phyloP scores from a whole-genome alignment of 1,140 invertebrate genomes.

The Pristionchus pacificus region DNA sequence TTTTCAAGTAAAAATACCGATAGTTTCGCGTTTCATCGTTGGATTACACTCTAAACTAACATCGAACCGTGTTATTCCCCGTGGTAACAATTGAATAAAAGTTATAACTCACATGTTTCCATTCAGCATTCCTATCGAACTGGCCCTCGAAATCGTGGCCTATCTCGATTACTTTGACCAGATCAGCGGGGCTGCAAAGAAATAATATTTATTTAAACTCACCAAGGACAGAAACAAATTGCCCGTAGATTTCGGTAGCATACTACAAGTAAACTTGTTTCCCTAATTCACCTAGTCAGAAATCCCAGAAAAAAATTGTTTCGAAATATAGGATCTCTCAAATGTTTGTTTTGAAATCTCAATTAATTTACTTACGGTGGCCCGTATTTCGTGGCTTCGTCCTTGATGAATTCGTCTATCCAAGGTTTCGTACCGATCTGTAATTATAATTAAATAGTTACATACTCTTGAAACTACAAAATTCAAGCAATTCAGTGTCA shows the following conservation, averaged over 20 bases:
- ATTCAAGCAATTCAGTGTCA: no score
- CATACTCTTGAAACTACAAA: neutral
- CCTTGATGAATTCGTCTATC: slow-evolving; percentile 15
- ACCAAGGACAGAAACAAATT: no score
- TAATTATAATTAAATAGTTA: neutral
- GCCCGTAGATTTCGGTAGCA: no score
- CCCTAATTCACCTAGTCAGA: neutral
- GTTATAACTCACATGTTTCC: no score
- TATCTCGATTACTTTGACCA: no score
- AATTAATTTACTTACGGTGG: slow-evolving; percentile 27
- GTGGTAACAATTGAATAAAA: no score
- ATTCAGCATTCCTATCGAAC: no score
- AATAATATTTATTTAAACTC: no score
- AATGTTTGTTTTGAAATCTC: no score
- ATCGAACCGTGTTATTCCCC: slow-evolving; percentile 7
- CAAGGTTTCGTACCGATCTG: slow-evolving; percentile 21
- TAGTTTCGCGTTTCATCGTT: neutral
- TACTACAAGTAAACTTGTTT: neutral
- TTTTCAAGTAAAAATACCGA: slow-evolving; percentile 4
- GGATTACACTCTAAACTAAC: slow-evolving; percentile 20
- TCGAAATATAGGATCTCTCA: no score
- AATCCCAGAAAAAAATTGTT: slow-evolving; percentile 5
- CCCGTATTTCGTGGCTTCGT: slow-evolving; percentile 12
- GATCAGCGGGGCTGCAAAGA: no score
- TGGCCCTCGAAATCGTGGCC: no score